A percentile compares a stretch with the other conserved stretches of the same genome.
Evolutionary conservation across 2,113 vertebrate genomes (phyloP).

Genomic region (Cariama cristata): DNA sequence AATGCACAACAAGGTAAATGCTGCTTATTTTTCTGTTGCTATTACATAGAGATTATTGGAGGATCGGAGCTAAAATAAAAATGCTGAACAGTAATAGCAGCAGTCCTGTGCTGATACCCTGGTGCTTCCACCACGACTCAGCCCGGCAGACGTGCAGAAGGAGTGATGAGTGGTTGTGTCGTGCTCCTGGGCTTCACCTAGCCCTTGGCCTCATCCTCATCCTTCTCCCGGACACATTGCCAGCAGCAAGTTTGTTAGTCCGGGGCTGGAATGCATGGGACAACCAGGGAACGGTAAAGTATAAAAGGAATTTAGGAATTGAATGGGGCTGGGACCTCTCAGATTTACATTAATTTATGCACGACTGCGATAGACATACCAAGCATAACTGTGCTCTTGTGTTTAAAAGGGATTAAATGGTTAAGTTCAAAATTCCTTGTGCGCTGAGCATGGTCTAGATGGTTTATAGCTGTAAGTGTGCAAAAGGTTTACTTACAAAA

Average conservation of each 20-base stretch:
- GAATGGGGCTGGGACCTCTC: not conserved
- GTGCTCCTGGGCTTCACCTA: not conserved
- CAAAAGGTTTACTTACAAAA: conserved; percentile 13
- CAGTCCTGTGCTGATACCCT: not conserved
- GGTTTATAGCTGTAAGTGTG: not conserved
- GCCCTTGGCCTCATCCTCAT: fast-evolving
- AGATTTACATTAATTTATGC: not conserved
- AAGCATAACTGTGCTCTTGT: not conserved
- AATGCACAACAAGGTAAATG: not conserved
- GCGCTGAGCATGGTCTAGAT: not conserved
- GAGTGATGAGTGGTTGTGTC: not conserved
- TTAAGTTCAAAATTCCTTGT: conserved; percentile 29
- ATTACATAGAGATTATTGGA: fast-evolving
- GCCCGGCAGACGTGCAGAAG: fast-evolving
- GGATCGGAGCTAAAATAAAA: not conserved
- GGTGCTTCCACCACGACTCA: not conserved
- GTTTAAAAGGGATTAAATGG: not conserved
- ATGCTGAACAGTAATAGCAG: not conserved
- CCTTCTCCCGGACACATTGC: not conserved
- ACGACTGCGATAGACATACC: not conserved
- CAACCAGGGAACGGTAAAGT: not conserved
- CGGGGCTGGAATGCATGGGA: not conserved
- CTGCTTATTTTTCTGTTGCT: not conserved
- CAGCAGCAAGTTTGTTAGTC: not conserved
- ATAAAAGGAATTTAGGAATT: not conserved